Base-by-base conservation (phyloP, 2,113 vertebrate genomes). In the Zosterops hypoxanthus region DNA sequence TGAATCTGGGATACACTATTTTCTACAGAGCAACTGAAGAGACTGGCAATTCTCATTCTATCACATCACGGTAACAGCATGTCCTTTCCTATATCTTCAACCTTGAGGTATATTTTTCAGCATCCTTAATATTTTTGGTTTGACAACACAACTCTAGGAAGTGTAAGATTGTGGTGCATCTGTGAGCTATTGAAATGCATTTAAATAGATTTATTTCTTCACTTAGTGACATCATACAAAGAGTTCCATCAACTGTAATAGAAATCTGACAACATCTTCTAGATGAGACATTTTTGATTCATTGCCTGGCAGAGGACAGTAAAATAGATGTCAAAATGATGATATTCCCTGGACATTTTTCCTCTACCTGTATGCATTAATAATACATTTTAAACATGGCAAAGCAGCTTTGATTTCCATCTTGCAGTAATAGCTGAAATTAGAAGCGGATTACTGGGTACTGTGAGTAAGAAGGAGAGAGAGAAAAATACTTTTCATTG, bases 301-400 rank as follows among this genome's bases (percentile, higher is more conserved):
- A 92, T 47, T 82, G 56, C 46, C 53, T 63, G 44, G 23, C 34
- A 95, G 76, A 88, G 53, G 82, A 88, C 22, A 90, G 89, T 84
- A 86, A 95, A 95, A 96, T 71, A 84, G 49, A 88, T 80, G 77
- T 96, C 61, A 90, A 80, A 94, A 95, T 70, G 11, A 81, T 94
- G 4, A 73, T 79, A 66, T 68, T 25, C 46, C 81, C 84, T 91
- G 44, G 83, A 50, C 33, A 66, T 72, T 84, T 64, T 59, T 56
- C 17, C 24, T 68, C 31, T 55, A 76, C 53, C 24, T 82, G 59
- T 52, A 92, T 56, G 57, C 39, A 95, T 93, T 86, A 93, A 82
- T 86, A 96, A 93, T 76, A 65, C 31, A 84, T 94, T 95, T 88
- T 75, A 84, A 92, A 82, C 19, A 86, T 10, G 36, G 31, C 28